Percentiles rank a stretch among this genome's conserved stretches.
Evolutionary conservation across 2,113 vertebrate species (phyloP).

Genomic region (Ciconia maguari): DNA sequence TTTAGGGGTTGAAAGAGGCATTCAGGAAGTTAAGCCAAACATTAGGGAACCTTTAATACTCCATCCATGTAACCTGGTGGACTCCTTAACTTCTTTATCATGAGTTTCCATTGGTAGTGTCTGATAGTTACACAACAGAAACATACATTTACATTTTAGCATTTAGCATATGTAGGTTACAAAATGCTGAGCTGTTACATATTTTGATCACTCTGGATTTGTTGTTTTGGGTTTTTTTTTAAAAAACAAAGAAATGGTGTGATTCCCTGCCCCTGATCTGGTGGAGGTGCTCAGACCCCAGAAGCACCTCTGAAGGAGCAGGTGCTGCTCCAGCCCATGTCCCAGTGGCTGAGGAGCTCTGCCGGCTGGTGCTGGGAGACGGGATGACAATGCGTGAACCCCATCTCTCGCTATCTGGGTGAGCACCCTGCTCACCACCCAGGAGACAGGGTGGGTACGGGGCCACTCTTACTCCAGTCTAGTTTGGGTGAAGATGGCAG

Average conservation of each 20-base stretch:
- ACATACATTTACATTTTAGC: not conserved
- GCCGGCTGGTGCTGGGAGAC: not conserved
- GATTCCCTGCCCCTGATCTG: not conserved
- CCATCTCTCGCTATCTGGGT: not conserved
- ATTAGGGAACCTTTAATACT: not conserved
- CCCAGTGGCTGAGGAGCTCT: not conserved
- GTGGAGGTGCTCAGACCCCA: not conserved
- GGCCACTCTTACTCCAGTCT: not conserved
- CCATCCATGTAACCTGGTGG: not conserved
- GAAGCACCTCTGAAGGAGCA: not conserved
- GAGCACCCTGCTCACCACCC: not conserved
- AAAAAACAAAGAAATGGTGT: not conserved
- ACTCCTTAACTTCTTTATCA: not conserved
- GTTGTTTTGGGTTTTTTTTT: not conserved
- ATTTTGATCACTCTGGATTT: not conserved
- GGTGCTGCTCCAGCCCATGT: not conserved
- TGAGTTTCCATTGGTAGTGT: not conserved
- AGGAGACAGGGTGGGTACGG: not conserved
- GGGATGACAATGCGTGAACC: fast-evolving
- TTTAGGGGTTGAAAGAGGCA: not conserved
- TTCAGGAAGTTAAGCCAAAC: not conserved
- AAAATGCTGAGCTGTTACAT: not conserved
- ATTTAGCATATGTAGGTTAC: not conserved
- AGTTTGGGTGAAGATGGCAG: not conserved
- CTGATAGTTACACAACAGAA: not conserved